phyloP scores from a whole-genome alignment of 2,113 vertebrate species.

The Nanger granti region DNA sequence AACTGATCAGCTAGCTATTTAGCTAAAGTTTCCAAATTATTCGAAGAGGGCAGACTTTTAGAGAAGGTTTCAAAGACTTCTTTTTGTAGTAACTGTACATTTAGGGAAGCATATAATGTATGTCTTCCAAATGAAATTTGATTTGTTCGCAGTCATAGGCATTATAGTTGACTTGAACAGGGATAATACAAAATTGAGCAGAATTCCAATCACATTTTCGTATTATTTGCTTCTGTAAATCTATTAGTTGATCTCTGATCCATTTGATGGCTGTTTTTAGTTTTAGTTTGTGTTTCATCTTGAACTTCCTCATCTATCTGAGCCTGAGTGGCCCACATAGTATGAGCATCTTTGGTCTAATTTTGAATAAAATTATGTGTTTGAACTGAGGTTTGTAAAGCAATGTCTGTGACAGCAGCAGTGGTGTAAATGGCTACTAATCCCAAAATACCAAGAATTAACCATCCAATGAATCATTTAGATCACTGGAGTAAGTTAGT shows the following conservation, averaged over 20 bases:
- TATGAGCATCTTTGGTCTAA: background rate
- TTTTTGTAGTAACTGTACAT: background rate
- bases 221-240: background rate
- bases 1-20: background rate
- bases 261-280: background rate
- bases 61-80: background rate
- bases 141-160: background rate
- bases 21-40: background rate
- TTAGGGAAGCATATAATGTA: background rate
- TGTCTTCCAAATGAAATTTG: background rate
- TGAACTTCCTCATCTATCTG: background rate
- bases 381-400: background rate
- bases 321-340: background rate
- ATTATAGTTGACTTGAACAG: background rate
- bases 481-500: background rate
- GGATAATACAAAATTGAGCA: background rate
- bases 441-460: background rate
- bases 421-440: background rate
- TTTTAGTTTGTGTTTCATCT: background rate
- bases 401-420: background rate
- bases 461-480: background rate
- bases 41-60: background rate
- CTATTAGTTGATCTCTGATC: background rate
- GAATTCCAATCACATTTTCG: background rate
- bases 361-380: background rate